Evolutionary conservation across 2,113 vertebrate genomes (phyloP).

Genomic region (Choloepus hoffmanni): DNA sequence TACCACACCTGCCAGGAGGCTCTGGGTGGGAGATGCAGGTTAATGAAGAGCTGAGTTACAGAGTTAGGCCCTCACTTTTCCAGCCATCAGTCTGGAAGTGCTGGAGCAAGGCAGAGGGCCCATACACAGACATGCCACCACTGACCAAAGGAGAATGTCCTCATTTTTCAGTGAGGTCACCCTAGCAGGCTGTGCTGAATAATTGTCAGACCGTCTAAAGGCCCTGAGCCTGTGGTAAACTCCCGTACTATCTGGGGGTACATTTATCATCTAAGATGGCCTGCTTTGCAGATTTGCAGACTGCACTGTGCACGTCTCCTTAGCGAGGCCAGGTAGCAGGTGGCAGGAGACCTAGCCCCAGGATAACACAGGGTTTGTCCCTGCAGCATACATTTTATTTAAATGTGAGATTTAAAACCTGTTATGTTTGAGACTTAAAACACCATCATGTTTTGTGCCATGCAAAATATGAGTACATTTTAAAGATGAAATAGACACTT

Average conservation of each 20-base stretch:
- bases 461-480: background rate
- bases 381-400: background rate
- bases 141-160: background rate
- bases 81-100: background rate
- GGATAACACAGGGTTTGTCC: background rate
- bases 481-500: background rate
- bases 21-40: background rate
- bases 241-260: background rate
- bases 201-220: background rate
- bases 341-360: background rate
- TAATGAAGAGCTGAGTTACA: conserved; percentile 46
- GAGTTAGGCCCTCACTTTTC: conserved; percentile 49
- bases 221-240: background rate
- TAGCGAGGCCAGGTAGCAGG: background rate
- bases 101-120: background rate
- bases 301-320: background rate
- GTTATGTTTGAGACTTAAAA: no score
- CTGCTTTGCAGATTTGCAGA: background rate
- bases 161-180: conserved; percentile 14
- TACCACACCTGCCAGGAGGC: conserved; percentile 36
- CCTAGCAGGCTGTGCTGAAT: background rate
- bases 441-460: background rate
- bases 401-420: background rate
- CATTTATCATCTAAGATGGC: background rate
- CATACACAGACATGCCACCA: background rate